Evolutionary conservation across 2,797 vertebrate species (phyloP).

Genomic region (Gymnoscopelus braueri): DNA sequence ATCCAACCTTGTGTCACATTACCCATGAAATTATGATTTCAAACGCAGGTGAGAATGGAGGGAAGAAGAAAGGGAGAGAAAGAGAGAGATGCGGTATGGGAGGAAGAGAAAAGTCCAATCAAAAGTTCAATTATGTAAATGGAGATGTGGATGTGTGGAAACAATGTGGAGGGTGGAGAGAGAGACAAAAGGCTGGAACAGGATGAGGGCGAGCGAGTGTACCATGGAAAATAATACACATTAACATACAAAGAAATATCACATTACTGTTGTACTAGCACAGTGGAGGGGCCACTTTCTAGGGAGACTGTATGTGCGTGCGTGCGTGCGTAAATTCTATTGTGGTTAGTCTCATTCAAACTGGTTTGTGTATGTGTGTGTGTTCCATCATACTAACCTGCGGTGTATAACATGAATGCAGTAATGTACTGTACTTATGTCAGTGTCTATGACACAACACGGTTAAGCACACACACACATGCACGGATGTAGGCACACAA

Average conservation of each 20-base stretch:
- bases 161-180: conserved; percentile 62
- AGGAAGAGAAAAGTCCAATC: conserved; percentile 75
- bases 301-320: conserved; percentile 40
- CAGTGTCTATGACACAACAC: too few relatives aligned
- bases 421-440: too few relatives aligned
- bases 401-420: too few relatives aligned
- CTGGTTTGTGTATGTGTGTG: conserved; percentile 41
- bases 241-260: conserved; percentile 82
- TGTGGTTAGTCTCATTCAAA: conserved; percentile 36
- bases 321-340: conserved; percentile 38
- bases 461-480: too few relatives aligned
- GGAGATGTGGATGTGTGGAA: conserved; percentile 77
- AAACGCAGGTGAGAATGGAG: conserved; percentile 55
- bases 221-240: conserved; percentile 80
- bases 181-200: conserved; percentile 60
- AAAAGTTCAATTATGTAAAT: conserved; percentile 87
- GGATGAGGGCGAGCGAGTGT: conserved; percentile 67
- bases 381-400: conserved; percentile 8
- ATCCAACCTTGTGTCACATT: conserved; percentile 64
- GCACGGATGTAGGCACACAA: too few relatives aligned
- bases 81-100: conserved; percentile 18
- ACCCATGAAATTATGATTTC: conserved; percentile 79
- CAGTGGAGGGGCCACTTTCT: conserved; percentile 39
- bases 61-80: conserved; percentile 5
- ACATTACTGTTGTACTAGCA: conserved; percentile 72